Evolutionary conservation across 2,113 vertebrate genomes (phyloP).

Genomic region (Pardalotus punctatus): DNA sequence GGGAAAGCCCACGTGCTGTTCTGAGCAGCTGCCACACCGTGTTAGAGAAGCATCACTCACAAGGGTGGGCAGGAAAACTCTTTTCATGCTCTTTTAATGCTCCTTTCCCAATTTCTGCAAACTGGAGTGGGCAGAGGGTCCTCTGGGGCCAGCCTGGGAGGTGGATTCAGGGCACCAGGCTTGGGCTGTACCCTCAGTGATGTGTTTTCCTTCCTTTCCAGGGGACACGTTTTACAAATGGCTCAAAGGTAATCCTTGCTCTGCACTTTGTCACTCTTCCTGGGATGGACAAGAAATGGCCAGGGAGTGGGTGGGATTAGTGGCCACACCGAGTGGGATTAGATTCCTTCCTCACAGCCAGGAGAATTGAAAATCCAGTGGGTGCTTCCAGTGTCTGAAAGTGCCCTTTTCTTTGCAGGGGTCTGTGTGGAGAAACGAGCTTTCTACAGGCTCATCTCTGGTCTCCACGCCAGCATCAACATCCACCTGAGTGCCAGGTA

Average conservation of each 20-base stretch:
- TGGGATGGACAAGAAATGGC: background rate
- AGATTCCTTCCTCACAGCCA: background rate
- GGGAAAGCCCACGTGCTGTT: background rate
- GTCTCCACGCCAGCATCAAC: conserved; percentile 92
- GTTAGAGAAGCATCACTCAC: background rate
- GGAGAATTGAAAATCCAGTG: background rate
- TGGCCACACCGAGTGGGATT: background rate
- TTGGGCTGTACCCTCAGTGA: background rate
- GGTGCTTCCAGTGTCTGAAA: background rate
- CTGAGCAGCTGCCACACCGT: background rate
- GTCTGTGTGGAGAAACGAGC: conserved; percentile 93
- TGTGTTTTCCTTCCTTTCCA: conserved; percentile 62
- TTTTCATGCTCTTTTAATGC: background rate
- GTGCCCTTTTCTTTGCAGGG: conserved; percentile 59
- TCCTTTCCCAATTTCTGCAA: background rate
- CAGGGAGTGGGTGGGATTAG: background rate
- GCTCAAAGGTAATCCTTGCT: conserved; percentile 82
- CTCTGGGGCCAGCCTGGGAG: background rate
- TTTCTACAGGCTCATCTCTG: conserved; percentile 90
- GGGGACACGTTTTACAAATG: conserved; percentile 85
- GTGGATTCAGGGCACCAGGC: background rate
- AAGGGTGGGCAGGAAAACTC: background rate
- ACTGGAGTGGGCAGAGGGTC: background rate
- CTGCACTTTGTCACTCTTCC: background rate
- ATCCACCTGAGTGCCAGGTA: conserved; percentile 89